Percentiles rank a stretch among this genome's conserved stretches.
Evolutionary conservation across 2,797 vertebrate species (phyloP).

Genomic region (Linurgus olivaceus): DNA sequence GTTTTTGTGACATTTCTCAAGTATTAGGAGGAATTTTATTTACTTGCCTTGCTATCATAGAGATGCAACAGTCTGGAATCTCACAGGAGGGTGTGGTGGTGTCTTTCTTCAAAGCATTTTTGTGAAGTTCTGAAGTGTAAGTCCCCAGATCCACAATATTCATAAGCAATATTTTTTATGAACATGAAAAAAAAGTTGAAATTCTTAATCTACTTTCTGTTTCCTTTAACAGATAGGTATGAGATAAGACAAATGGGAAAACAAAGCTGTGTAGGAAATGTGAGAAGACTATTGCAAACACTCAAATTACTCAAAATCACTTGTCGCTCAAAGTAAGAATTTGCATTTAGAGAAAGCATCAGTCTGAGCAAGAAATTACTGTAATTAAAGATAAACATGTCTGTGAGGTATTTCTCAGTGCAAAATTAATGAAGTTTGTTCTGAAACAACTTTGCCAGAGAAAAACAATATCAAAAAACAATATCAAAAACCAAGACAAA

Average conservation of each 20-base stretch:
- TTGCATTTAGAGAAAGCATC: neutral
- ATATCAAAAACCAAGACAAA: neutral
- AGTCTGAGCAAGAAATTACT: conserved; percentile 7
- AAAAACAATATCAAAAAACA: neutral
- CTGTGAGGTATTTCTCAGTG: neutral
- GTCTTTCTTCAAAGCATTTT: neutral
- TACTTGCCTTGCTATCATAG: neutral
- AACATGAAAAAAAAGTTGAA: neutral
- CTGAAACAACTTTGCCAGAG: neutral
- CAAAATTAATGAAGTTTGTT: neutral
- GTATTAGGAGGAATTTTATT: neutral
- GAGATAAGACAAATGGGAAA: neutral
- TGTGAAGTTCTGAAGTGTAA: neutral
- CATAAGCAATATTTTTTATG: neutral
- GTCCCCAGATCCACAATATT: neutral
- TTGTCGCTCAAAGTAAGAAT: neutral
- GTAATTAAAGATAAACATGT: neutral
- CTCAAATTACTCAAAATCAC: neutral
- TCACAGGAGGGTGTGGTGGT: neutral
- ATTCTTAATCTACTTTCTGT: neutral
- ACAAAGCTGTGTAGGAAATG: neutral
- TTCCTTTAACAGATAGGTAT: neutral
- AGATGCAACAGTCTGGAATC: neutral
- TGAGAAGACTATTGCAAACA: neutral
- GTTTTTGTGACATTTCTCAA: neutral